phyloP scores from a whole-genome alignment of 1,140 invertebrate species.

The Aphelinus atriplicis region DNA sequence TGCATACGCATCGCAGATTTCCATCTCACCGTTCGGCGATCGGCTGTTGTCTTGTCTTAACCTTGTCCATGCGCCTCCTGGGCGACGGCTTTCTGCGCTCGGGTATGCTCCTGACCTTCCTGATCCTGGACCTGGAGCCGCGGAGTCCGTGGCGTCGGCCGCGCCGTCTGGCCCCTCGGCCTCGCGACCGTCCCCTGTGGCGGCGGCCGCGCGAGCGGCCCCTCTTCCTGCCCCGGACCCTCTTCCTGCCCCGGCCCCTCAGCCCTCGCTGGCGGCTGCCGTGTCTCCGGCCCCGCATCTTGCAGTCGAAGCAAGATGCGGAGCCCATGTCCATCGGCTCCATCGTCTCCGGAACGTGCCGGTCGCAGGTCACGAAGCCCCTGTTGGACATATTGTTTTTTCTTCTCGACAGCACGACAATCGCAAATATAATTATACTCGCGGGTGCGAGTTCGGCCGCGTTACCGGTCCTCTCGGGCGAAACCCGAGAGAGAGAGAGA shows the following conservation, averaged over 20 bases:
- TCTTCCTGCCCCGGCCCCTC: neutral
- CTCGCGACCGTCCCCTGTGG: neutral
- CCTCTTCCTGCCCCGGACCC: neutral
- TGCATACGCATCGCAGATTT: too few relatives aligned
- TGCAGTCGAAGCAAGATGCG: constrained; percentile 3
- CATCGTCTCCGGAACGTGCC: neutral
- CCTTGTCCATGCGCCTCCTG: neutral
- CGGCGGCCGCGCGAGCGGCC: neutral
- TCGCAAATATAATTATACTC: too few relatives aligned
- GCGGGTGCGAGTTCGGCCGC: too few relatives aligned
- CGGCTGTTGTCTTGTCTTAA: neutral
- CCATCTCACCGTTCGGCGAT: neutral
- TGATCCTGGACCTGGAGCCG: neutral
- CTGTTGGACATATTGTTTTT: constrained; percentile 6
- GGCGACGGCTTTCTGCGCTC: neutral
- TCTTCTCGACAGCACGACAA: neutral
- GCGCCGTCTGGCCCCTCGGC: neutral
- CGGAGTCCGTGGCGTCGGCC: too few relatives aligned
- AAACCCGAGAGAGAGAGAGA: neutral
- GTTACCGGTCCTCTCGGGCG: neutral
- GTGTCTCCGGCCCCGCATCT: neutral
- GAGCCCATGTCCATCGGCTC: neutral
- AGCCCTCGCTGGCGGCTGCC: neutral
- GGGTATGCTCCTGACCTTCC: neutral
- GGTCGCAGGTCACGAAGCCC: constrained; percentile 28